These are phyloP conservation scores for Tuta absoluta DNA, from an alignment of 2,888 invertebrate species.

Conservation along the genomic window DNA sequence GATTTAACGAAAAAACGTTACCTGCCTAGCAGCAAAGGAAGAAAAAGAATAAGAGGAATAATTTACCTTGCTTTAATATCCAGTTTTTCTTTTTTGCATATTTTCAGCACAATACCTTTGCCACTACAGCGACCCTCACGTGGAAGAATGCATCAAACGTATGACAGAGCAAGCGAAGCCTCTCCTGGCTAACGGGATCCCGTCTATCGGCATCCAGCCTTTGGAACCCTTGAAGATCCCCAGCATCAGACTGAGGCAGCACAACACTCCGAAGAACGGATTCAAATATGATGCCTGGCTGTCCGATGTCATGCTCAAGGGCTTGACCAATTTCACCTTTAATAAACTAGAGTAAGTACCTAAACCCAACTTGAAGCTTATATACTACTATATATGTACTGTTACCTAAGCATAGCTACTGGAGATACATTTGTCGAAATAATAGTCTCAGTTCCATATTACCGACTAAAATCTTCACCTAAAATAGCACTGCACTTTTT, in stretches of 20 bases:
- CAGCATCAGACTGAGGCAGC: constrained; percentile 80
- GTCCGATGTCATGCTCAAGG: constrained; percentile 68
- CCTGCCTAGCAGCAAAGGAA: no score
- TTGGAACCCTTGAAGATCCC: constrained; percentile 82
- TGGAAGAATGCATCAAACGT: constrained; percentile 78
- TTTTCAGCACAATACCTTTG: constrained; percentile 59
- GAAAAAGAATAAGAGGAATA: no score
- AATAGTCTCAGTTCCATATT: no score
- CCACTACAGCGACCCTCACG: constrained; percentile 80
- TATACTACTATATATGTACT: no score
- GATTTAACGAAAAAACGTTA: no score
- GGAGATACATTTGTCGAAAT: no score
- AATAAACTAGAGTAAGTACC: constrained; percentile 77
- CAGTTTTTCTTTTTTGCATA: not conserved
- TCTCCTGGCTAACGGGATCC: constrained; percentile 79
- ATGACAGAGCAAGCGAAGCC: constrained; percentile 77
- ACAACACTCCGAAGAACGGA: constrained; percentile 67
- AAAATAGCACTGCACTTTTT: no score
- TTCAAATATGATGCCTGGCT: constrained; percentile 80
- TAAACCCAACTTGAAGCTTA: no score
- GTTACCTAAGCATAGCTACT: no score
- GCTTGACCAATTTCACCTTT: constrained; percentile 76
- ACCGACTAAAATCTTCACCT: no score
- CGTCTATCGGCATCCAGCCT: constrained; percentile 80
- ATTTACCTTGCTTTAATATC: not conserved